Conservation (phyloP, 2,888 invertebrate species). For the Sminthurinus aureus region DNA sequence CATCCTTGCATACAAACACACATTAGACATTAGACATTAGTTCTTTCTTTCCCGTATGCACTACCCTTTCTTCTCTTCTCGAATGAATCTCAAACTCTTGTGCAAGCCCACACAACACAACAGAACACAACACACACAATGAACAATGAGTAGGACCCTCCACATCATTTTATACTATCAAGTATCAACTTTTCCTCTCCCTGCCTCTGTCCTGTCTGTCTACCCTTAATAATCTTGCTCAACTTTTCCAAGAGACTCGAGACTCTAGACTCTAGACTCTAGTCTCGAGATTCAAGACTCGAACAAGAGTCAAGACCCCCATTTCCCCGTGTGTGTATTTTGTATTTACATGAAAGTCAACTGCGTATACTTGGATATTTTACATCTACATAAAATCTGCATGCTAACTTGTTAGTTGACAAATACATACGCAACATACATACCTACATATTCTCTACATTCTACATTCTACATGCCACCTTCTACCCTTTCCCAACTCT, state of each 20-base stretch:
- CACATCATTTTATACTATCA: constrained; percentile 22
- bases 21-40: background rate
- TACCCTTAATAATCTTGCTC: constrained; percentile 10
- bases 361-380: too few species aligned
- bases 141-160: background rate
- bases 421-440: too few species aligned
- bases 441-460: background rate
- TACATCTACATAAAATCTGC: too few species aligned
- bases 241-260: background rate
- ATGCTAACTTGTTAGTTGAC: too few species aligned
- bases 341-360: too few species aligned
- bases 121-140: background rate
- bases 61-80: too few species aligned
- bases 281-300: background rate
- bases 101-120: background rate
- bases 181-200: constrained; percentile 15
- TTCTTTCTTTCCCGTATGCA: background rate
- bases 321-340: background rate
- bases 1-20: constrained; percentile 33
- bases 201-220: background rate
- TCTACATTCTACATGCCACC: background rate
- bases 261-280: background rate
- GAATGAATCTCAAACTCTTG: background rate
- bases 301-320: constrained; percentile 9
- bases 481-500: background rate